Evolutionary conservation across 1,140 invertebrate genomes (phyloP), one percentile per base, ranked within the genome.

Genomic region (Pararge aegeria): DNA sequence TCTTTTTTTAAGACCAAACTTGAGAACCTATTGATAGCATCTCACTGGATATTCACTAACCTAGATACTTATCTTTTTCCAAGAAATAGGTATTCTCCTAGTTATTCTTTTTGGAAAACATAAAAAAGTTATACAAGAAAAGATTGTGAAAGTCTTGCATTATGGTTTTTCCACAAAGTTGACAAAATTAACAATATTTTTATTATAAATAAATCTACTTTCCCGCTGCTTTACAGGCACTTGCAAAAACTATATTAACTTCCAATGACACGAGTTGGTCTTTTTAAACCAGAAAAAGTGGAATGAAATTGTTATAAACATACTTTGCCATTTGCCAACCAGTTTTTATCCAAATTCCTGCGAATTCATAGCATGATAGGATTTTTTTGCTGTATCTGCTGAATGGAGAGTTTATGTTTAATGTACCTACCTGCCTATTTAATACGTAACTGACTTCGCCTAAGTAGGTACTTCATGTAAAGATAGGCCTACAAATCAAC

Each of bases 181-280:
- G 38, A 18, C 13, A 18, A 42, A 15, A 16, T 18, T 42, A 7
- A 18, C 0, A 42, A 18, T 42, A 18, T 42, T 42, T 42, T 13
- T 16, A 42, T 5, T 18, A 3, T 6, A 42, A 42, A 40, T 40
- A 40, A 18, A 42, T 15, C 13, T 16, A 42, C 13, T 42, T 42
- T 18, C 38, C 12, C 38, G 13, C n/a, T 15, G 13, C 24, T 24
- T 4, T 24, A 7, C 7, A 24, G 2, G 13, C 12, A 18, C 38
- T 18, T 18, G 38, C 38, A 42, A 42, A 42, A 42, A 42, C 13
- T 42, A 5, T 40, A 40, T 40, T 40, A 40, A 40, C 37, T 40
- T 40, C 37, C n/a, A 40, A 40, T 40, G 16, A 40, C 16, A 15
- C 13, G 10, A 42, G 15, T 5, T 42, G 38, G 13, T 42, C 38